phyloP scores from a whole-genome alignment of 2,113 vertebrate genomes.

The Chloebia gouldiae region DNA sequence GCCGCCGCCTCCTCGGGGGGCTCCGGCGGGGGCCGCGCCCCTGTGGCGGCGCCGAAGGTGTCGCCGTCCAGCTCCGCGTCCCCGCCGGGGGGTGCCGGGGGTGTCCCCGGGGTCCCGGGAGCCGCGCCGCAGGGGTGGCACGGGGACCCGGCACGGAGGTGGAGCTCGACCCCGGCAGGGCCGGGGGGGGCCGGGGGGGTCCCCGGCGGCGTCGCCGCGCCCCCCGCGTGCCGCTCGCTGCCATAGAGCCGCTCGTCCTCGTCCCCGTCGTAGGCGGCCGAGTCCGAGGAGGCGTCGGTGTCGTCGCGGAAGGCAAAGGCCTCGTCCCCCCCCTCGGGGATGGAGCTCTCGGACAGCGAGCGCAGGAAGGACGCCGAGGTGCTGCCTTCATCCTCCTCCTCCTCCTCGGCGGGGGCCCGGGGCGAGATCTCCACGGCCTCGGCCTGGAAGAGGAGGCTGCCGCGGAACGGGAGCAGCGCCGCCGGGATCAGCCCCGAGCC shows the following conservation, averaged over 20 bases:
- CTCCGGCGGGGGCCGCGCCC: accelerated
- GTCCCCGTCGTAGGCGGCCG: conserved; percentile 86
- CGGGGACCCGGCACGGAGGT: neutral
- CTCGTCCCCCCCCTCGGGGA: conserved; percentile 89
- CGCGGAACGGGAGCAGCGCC: conserved; percentile 84
- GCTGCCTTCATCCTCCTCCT: conserved; percentile 84
- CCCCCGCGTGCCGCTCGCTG: conserved; percentile 80
- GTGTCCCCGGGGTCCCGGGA: accelerated
- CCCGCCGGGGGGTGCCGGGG: accelerated
- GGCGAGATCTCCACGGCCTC: conserved; percentile 88
- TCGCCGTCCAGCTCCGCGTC: neutral
- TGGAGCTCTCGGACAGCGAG: conserved; percentile 92
- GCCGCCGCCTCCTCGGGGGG: neutral
- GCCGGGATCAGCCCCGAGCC: conserved; percentile 87
- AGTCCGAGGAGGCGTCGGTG: conserved; percentile 90
- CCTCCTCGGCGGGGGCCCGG: conserved; percentile 47
- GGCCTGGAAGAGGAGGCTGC: conserved; percentile 91
- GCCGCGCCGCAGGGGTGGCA: neutral
- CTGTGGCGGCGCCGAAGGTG: neutral
- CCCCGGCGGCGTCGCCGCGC: neutral
- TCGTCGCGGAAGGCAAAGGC: conserved; percentile 92
- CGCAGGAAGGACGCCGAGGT: conserved; percentile 89
- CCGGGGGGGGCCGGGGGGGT: accelerated
- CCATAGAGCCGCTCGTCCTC: conserved; percentile 87
- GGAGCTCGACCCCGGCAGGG: neutral